Conservation (phyloP, 2,113 vertebrate species). For the Motacilla alba region DNA sequence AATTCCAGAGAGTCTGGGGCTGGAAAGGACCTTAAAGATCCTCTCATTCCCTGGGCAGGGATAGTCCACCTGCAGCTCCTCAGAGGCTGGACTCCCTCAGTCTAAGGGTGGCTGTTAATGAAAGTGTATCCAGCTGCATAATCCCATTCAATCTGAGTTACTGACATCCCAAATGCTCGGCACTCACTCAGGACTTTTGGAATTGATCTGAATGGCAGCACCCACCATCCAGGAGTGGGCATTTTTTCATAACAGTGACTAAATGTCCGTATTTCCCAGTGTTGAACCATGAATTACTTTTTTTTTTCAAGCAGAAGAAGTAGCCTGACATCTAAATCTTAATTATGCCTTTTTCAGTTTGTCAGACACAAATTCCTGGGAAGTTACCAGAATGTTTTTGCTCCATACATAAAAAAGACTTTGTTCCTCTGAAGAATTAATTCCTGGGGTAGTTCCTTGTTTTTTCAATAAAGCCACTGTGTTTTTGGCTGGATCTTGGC, state of each 20-base stretch:
- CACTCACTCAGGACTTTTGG: neutral
- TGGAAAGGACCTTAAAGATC: neutral
- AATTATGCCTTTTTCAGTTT: neutral
- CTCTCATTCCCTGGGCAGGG: neutral
- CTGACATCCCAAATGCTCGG: neutral
- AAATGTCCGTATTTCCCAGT: neutral
- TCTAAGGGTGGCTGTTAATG: neutral
- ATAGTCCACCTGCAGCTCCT: neutral
- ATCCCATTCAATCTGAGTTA: neutral
- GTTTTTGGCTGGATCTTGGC: conserved; percentile 38
- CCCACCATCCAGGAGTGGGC: neutral
- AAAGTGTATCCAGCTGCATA: neutral
- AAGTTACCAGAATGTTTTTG: neutral
- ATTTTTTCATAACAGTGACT: neutral
- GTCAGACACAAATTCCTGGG: conserved; percentile 30
- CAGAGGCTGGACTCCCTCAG: neutral
- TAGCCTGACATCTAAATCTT: neutral
- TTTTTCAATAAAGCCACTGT: conserved; percentile 13
- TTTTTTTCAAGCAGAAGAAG: neutral
- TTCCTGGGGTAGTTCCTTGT: conserved; percentile 43
- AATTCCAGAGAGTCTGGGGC: neutral
- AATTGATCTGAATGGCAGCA: neutral
- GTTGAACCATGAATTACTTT: neutral
- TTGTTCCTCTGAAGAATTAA: conserved; percentile 32
- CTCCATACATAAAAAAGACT: conserved; percentile 38